A percentile compares a stretch with the other conserved stretches of the same genome.
Conservation (phyloP, 2,113 vertebrate genomes). For the Colossoma macropomum region DNA sequence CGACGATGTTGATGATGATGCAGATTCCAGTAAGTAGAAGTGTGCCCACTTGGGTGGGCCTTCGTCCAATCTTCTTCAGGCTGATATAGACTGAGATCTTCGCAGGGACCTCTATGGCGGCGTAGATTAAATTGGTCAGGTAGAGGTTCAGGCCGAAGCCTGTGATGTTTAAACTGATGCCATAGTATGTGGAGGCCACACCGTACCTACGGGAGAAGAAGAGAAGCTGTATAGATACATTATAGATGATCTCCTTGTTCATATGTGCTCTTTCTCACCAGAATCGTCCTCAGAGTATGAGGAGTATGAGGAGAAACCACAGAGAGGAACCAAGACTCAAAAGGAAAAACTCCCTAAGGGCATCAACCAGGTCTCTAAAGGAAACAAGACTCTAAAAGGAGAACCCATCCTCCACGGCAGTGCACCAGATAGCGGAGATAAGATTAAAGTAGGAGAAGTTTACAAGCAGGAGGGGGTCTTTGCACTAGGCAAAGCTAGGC, state of each 20-base stretch:
- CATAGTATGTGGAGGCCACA: constrained; percentile 79
- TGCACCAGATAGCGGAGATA: too few species aligned
- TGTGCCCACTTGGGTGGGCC: constrained; percentile 50
- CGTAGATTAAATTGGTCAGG: constrained; percentile 75
- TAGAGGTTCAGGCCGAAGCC: constrained; percentile 75
- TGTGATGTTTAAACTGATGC: constrained; percentile 75
- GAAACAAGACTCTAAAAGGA: too few species aligned
- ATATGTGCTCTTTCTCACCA: neutral
- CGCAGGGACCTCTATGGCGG: constrained; percentile 71
- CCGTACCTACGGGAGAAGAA: constrained; percentile 70
- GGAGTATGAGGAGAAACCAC: too few species aligned
- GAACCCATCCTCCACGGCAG: too few species aligned
- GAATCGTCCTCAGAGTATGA: too few species aligned
- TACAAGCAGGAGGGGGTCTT: too few species aligned
- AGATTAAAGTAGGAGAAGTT: too few species aligned
- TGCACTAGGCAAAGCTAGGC: too few species aligned
- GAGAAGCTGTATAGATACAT: neutral
- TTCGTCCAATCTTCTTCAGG: constrained; percentile 70
- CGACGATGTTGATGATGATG: constrained; percentile 77
- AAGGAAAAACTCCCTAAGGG: too few species aligned
- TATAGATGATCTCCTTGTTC: neutral
- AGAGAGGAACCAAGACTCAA: too few species aligned
- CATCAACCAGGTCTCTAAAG: too few species aligned
- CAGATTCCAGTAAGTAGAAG: constrained; percentile 70
- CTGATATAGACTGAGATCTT: constrained; percentile 71